A percentile compares a stretch with the other conserved stretches of the same genome.
These are phyloP conservation scores for Barnardius zonarius DNA, from an alignment of 2,113 vertebrate species.

Conservation along the genomic window DNA sequence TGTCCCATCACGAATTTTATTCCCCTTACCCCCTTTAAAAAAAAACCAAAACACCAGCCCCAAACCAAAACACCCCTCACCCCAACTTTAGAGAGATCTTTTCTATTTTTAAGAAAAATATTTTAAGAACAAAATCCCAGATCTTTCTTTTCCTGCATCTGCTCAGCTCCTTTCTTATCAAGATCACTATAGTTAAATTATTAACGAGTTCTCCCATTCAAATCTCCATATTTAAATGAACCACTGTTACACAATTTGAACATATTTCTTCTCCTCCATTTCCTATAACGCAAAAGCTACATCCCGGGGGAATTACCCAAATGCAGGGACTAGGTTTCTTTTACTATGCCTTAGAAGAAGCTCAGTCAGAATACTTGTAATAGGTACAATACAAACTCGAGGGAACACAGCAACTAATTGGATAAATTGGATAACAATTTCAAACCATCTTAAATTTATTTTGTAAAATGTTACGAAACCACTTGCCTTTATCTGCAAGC, in stretches of 20 bases:
- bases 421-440: conserved; percentile 68
- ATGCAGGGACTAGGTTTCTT: neutral
- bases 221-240: neutral
- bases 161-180: neutral
- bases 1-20: neutral
- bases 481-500: conserved; percentile 13
- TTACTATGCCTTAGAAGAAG: conserved; percentile 16
- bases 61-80: neutral
- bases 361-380: neutral
- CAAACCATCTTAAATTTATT: conserved; percentile 55
- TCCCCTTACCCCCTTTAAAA: rapidly evolving
- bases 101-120: neutral
- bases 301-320: neutral
- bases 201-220: neutral
- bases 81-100: neutral
- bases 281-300: neutral
- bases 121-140: neutral
- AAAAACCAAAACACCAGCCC: neutral
- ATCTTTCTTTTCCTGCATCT: neutral
- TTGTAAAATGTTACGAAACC: conserved; percentile 1
- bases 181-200: neutral
- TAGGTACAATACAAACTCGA: conserved; percentile 17
- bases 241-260: neutral
- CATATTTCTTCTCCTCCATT: neutral
- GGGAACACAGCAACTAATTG: neutral